Conservation (phyloP, 1,140 invertebrate species). For the Heliconius eleuchia region DNA sequence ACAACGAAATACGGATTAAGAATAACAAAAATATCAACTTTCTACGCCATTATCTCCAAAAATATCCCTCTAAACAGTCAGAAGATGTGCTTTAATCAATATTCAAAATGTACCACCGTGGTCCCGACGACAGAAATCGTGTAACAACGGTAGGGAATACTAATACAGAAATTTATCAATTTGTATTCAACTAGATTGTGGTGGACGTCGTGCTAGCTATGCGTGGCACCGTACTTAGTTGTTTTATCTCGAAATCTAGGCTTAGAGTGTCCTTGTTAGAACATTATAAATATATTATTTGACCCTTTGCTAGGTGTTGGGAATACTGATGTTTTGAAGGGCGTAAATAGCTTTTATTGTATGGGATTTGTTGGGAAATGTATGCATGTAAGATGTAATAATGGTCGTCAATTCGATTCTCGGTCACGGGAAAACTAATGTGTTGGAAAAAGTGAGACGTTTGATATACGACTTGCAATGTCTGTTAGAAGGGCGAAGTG, state of each 20-base stretch:
- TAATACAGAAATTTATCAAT: slow-evolving; percentile 49
- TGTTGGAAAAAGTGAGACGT: no score
- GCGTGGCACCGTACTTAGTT: slow-evolving; percentile 53
- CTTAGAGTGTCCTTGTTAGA: slow-evolving; percentile 59
- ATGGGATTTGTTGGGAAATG: neutral
- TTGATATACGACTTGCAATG: no score
- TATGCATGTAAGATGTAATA: neutral
- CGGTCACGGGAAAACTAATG: no score
- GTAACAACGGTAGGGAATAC: slow-evolving; percentile 56
- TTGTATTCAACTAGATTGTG: slow-evolving; percentile 63
- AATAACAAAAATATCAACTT: slow-evolving; percentile 50
- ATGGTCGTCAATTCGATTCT: neutral
- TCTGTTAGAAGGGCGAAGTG: neutral
- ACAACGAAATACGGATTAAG: neutral
- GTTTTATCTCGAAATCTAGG: slow-evolving; percentile 61
- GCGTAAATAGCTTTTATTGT: slow-evolving; percentile 15
- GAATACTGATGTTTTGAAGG: slow-evolving; percentile 35
- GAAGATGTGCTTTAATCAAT: slow-evolving; percentile 58
- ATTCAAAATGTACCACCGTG: slow-evolving; percentile 62
- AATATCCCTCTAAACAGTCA: slow-evolving; percentile 42
- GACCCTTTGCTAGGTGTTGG: slow-evolving; percentile 36
- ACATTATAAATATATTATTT: slow-evolving; percentile 48
- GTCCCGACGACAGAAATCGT: slow-evolving; percentile 72
- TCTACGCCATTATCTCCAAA: slow-evolving; percentile 47
- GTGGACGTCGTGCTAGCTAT: slow-evolving; percentile 55